These are phyloP conservation scores for Sebastes itinus DNA, from an alignment of 2,797 vertebrate species.

Conservation along the genomic window DNA sequence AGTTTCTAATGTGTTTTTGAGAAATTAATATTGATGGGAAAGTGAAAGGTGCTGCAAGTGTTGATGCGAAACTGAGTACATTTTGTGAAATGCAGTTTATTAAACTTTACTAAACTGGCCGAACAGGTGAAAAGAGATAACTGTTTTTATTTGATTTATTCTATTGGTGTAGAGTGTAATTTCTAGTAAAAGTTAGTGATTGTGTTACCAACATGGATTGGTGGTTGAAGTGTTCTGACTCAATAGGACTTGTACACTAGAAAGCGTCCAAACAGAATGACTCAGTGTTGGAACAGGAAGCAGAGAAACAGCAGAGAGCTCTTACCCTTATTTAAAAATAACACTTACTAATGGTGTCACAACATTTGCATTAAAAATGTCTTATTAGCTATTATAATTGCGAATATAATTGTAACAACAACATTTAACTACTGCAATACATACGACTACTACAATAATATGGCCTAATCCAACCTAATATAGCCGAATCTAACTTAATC, in stretches of 20 bases:
- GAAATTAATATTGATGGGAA: background rate
- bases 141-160: background rate
- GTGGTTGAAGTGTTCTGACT: background rate
- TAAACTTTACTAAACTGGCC: background rate
- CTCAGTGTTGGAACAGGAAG: background rate
- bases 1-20: constrained; percentile 14
- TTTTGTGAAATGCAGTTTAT: background rate
- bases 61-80: background rate
- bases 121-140: background rate
- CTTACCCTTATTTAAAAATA: background rate
- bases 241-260: background rate
- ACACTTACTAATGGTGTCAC: background rate
- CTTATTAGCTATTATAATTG: background rate
- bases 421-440: background rate
- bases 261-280: background rate
- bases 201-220: background rate
- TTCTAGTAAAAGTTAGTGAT: background rate
- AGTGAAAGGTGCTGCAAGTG: background rate
- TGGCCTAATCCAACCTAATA: background rate
- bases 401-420: background rate
- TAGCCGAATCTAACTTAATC: background rate
- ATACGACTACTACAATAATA: background rate
- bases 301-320: background rate
- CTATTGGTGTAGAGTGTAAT: background rate
- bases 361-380: background rate